These are phyloP conservation scores for Ctenosaura bakeri DNA, from an alignment of 2,797 vertebrate genomes.

Conservation along the genomic window DNA sequence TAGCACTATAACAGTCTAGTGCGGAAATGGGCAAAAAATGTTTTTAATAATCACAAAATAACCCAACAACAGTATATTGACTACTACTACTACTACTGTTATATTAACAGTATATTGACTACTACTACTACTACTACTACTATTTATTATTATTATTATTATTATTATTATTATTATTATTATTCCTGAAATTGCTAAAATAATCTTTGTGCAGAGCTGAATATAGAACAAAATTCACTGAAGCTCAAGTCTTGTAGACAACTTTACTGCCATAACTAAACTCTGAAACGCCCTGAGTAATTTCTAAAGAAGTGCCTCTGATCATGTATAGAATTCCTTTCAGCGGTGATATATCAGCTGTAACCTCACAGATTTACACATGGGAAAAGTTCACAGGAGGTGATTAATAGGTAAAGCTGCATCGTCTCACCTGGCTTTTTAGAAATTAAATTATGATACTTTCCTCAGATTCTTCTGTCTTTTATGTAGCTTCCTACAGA, in stretches of 20 bases:
- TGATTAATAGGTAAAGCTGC: constrained; percentile 7
- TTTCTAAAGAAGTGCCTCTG: neutral
- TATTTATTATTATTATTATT: too few species aligned
- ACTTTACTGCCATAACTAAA: neutral
- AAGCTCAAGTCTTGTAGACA: too few species aligned
- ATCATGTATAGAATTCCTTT: neutral
- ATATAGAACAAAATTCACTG: neutral
- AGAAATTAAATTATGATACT: constrained; percentile 23
- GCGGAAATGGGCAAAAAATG: too few species aligned
- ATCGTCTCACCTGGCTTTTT: constrained; percentile 4
- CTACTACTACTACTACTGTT: too few species aligned
- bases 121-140: too few species aligned
- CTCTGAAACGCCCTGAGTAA: neutral
- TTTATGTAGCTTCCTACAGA: constrained; percentile 33
- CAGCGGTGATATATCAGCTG: neutral
- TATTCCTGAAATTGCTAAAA: neutral
- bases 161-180: neutral
- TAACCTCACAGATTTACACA: neutral
- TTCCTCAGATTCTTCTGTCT: constrained; percentile 1
- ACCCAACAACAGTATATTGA: too few species aligned
- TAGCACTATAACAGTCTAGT: too few species aligned
- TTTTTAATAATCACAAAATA: too few species aligned
- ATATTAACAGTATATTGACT: too few species aligned
- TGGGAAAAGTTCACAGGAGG: neutral
- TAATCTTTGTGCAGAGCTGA: neutral